These are phyloP conservation scores for Mormoops blainvillei DNA, from an alignment of 2,113 vertebrate species.

Conservation along the genomic window DNA sequence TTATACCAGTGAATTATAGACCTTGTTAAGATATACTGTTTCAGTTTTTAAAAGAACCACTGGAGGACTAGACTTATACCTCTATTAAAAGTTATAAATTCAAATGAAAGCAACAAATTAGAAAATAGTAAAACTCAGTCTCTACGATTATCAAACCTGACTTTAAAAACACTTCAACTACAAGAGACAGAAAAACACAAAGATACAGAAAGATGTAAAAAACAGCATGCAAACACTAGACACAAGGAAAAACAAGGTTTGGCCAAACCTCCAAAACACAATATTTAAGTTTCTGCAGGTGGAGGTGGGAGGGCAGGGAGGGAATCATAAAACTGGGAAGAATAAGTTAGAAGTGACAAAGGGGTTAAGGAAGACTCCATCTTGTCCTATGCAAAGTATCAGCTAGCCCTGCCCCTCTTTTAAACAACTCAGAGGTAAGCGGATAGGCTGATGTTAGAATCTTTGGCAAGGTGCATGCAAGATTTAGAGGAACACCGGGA, in stretches of 20 bases:
- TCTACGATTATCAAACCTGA: neutral
- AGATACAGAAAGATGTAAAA: neutral
- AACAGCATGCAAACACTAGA: neutral
- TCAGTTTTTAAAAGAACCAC: neutral
- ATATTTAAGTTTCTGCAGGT: neutral
- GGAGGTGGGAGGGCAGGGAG: rapidly evolving
- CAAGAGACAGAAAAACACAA: neutral
- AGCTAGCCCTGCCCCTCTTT: neutral
- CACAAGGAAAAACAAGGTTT: neutral
- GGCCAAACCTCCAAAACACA: neutral
- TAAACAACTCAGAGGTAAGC: neutral
- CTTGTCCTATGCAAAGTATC: neutral
- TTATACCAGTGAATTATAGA: neutral
- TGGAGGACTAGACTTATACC: neutral
- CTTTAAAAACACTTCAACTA: neutral
- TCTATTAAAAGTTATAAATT: neutral
- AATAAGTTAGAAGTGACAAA: neutral
- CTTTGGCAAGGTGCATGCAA: neutral
- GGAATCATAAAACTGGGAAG: neutral
- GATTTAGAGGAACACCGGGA: neutral
- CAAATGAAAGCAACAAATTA: neutral
- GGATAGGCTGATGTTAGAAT: neutral
- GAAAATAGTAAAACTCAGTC: neutral
- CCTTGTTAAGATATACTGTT: neutral
- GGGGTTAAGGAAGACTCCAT: neutral